These are phyloP conservation scores for Apeira syringaria DNA, from an alignment of 2,888 invertebrate genomes.

Conservation along the genomic window DNA sequence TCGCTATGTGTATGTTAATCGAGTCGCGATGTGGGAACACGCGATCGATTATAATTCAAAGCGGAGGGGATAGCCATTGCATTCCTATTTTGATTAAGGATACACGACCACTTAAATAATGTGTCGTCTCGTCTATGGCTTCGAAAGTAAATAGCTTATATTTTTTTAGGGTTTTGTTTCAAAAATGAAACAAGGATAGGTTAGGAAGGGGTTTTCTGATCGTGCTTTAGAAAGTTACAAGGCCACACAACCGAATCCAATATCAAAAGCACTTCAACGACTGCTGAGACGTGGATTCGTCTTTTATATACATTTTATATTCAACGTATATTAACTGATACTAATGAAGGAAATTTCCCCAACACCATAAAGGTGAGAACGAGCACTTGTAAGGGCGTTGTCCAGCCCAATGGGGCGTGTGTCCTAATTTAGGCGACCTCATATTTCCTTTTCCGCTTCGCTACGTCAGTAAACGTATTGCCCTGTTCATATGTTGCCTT, in stretches of 20 bases:
- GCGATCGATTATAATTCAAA: conserved; percentile 24
- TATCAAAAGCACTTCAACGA: conserved; percentile 6
- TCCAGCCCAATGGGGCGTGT: conserved; percentile 10
- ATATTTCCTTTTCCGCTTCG: conserved; percentile 7
- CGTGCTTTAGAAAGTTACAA: not conserved
- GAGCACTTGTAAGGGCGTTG: conserved; percentile 14
- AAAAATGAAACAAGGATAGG: conserved; percentile 7
- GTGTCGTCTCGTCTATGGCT: conserved; percentile 6
- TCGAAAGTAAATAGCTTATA: conserved; percentile 11
- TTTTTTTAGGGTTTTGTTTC: conserved; percentile 3
- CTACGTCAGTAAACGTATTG: not conserved
- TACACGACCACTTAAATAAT: conserved; percentile 21
- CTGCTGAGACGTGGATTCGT: not conserved
- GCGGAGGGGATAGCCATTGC: conserved; percentile 20
- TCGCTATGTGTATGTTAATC: not conserved
- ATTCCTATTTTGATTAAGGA: conserved; percentile 20
- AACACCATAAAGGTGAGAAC: not conserved
- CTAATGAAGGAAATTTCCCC: too few relatives aligned
- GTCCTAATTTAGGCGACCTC: conserved; percentile 15
- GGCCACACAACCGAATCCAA: conserved; percentile 3
- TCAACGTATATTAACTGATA: too few relatives aligned
- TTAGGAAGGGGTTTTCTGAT: not conserved
- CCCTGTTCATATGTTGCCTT: not conserved
- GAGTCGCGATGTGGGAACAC: conserved; percentile 7
- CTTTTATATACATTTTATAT: too few relatives aligned